Evolutionary conservation across 2,797 vertebrate species (phyloP), one percentile per base, ranked within the genome.

Genomic region (Cyprinodon diabolis): DNA sequence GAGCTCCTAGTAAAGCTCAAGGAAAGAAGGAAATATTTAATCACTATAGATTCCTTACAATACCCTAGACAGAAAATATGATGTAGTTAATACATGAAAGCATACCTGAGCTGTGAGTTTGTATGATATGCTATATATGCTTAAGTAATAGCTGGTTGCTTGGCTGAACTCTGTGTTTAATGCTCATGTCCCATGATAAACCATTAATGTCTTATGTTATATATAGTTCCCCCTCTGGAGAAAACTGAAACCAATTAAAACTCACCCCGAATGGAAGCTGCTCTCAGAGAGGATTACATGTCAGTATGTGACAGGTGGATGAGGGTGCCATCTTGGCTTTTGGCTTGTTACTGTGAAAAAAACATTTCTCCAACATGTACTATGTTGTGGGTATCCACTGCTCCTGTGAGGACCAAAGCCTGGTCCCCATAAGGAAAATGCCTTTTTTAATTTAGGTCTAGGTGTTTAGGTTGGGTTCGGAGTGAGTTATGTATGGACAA

Each of bases 181-280:
- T 84, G 86, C 80, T 74, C 70, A 71, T 75, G 60, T 90, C 85
- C 86, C 85, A 72, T 70, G 85, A 75, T 65, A 85, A 85, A 89
- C 80, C 84, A 87, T 88, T 87, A 85, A 75, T 5, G 80, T 74
- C 83, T 45, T 68, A 68, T 71, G 60, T 70, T 60, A 74, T 75
- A 84, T 75, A 78, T 66, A 54, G 71, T 75, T 71, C 23, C 69
- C 69, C 81, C 86, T 79, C 81, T 0, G 12, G 86, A 83, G 83
- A 87, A 67, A 81, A n/a, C 52, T 65, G 83, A 68, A 68, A 76
- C 86, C 91, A 92, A 92, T 91, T 91, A 91, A 87, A 90, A 82
- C 52, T 69, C 78, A 70, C 78, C 56, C 68, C 68, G 72, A 77
- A 72, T 68, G 55, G 69, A 76, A 79, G 74, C 66, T 48, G 55